A percentile compares a stretch with the other conserved stretches of the same genome.
These are phyloP conservation scores for Tinamus major DNA, from an alignment of 2,797 vertebrate genomes.

Conservation along the genomic window DNA sequence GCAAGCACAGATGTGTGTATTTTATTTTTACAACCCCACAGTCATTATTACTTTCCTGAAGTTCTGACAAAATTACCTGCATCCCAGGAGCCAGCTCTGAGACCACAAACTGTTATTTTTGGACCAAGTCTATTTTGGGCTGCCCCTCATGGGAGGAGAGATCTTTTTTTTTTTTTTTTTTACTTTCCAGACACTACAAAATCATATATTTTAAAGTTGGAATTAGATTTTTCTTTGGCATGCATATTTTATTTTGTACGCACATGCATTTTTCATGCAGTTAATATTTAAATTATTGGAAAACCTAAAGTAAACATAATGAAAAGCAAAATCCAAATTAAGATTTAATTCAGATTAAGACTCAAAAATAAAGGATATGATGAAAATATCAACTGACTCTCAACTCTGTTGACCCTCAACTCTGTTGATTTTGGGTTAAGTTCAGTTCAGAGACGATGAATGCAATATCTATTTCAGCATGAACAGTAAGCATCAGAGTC, in stretches of 20 bases:
- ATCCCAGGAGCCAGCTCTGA: neutral
- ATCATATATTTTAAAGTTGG: slow-evolving; percentile 11
- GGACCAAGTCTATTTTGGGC: neutral
- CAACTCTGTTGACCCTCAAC: slow-evolving; percentile 41
- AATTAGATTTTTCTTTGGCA: slow-evolving; percentile 21
- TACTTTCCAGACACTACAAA: slow-evolving; percentile 1
- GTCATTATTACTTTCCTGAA: neutral
- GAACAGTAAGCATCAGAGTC: slow-evolving; percentile 36
- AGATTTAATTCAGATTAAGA: neutral
- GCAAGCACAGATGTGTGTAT: neutral
- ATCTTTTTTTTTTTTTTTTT: neutral
- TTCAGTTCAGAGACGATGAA: slow-evolving; percentile 60
- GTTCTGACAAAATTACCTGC: slow-evolving; percentile 9
- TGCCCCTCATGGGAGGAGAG: neutral
- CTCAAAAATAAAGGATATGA: slow-evolving; percentile 60
- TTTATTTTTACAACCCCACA: neutral
- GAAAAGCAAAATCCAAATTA: slow-evolving; percentile 55
- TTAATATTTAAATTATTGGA: slow-evolving; percentile 62
- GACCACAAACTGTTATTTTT: neutral
- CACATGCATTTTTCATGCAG: slow-evolving; percentile 33
- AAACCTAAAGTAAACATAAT: slow-evolving; percentile 40
- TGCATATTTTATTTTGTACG: slow-evolving; percentile 37
- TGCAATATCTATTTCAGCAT: slow-evolving; percentile 57
- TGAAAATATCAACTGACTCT: slow-evolving; percentile 57
- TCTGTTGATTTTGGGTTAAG: slow-evolving; percentile 58